Conservation (phyloP, 2,797 vertebrate genomes). For the Melanotaenia nigrans region DNA sequence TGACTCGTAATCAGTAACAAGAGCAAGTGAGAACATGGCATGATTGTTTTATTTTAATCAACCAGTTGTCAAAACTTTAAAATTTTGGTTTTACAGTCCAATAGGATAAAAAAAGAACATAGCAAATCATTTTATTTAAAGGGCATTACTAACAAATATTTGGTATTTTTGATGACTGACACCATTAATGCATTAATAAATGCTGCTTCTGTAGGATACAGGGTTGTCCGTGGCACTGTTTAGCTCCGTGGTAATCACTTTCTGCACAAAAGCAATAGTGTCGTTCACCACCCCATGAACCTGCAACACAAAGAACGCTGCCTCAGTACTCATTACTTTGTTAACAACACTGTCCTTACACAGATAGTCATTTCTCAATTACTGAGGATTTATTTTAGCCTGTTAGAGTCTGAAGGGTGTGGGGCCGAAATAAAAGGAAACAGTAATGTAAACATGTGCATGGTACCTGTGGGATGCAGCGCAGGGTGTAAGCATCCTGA, state of each 20-base stretch:
- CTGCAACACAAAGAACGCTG: constrained; percentile 13
- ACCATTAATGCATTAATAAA: no score
- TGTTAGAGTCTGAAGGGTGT: neutral
- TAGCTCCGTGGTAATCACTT: constrained; percentile 46
- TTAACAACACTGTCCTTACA: neutral
- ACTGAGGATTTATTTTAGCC: neutral
- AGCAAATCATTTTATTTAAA: neutral
- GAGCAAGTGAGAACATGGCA: neutral
- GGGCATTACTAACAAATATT: neutral
- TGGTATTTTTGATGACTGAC: neutral
- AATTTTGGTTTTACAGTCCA: neutral
- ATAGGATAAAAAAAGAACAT: no score
- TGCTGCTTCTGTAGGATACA: constrained; percentile 18
- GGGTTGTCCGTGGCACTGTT: constrained; percentile 60
- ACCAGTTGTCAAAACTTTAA: no score
- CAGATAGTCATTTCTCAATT: neutral
- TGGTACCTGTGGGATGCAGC: constrained; percentile 59
- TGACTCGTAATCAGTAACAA: neutral
- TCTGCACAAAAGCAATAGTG: constrained; percentile 37
- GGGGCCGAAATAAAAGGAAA: neutral
- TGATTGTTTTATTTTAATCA: neutral
- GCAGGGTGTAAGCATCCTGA: constrained; percentile 60
- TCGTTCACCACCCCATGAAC: constrained; percentile 39
- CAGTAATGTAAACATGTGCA: neutral
- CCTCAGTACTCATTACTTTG: neutral